These are phyloP conservation scores for Nematolebias whitei DNA, from an alignment of 2,113 vertebrate species.

Conservation along the genomic window DNA sequence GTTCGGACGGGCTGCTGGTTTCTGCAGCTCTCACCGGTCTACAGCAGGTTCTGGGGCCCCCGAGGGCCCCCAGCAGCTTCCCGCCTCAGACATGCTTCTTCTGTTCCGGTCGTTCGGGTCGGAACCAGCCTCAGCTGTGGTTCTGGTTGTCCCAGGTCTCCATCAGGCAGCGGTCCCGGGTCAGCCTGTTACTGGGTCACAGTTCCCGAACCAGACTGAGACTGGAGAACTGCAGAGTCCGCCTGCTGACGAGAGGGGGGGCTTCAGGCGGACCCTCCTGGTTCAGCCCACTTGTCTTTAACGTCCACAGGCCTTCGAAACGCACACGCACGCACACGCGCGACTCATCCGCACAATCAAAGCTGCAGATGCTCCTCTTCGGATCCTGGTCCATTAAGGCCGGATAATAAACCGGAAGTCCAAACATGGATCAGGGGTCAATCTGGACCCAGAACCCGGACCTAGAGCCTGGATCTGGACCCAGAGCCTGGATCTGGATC, in stretches of 20 bases:
- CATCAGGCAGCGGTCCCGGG: background rate
- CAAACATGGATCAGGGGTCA: too few species aligned
- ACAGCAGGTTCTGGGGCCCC: background rate
- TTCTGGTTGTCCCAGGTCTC: background rate
- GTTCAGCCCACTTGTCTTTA: constrained; percentile 40
- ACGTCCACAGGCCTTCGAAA: constrained; percentile 55
- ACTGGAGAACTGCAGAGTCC: constrained; percentile 34
- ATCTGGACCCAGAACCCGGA: too few species aligned
- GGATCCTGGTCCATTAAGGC: too few species aligned
- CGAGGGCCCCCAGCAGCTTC: constrained; percentile 26
- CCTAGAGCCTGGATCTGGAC: too few species aligned
- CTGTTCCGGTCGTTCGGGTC: background rate
- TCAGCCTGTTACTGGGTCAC: constrained; percentile 18
- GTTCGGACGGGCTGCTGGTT: background rate
- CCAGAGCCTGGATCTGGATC: too few species aligned
- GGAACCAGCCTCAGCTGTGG: too few species aligned
- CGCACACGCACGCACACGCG: constrained; percentile 6
- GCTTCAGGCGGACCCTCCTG: background rate
- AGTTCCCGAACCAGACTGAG: constrained; percentile 15
- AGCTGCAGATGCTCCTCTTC: too few species aligned
- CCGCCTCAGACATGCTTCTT: constrained; percentile 31
- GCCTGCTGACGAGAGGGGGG: background rate
- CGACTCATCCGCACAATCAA: background rate
- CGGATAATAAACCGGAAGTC: too few species aligned
- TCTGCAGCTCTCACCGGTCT: background rate